Evolutionary conservation across 1,140 invertebrate genomes (phyloP), one percentile per base, ranked within the genome.

Genomic region (Vanessa tameamea): DNA sequence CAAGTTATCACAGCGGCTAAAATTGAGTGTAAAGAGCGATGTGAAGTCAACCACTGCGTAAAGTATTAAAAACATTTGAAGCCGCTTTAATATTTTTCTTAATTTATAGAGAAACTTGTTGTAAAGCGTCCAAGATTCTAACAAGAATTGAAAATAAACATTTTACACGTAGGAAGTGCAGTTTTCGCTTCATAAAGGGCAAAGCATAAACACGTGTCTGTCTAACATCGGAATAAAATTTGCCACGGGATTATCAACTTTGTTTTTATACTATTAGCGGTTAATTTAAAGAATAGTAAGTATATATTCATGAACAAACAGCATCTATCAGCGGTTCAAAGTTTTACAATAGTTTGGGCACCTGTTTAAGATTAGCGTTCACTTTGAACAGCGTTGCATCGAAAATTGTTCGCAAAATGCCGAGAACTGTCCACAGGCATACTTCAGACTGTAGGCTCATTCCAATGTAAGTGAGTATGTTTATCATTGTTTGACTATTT

Each of bases 371-470:
- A 82, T 92, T 92, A 67, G 89, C 82, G 69, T 92, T 92, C 37
- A 92, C 88, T 90, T 91, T 90, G 76, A 92, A 92, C 20, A 91
- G 83, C 15, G 89, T 91, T 3, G 88, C 91, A 69, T 92, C 91
- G 68, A 92, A 92, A 55, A 91, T 90, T 2, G 86, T 91, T 31
- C 89, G 76, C 64, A 92, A 57, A 15, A 92, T 82, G 0, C 91
- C 91, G 47, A 92, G 71, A 4, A 92, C 63, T 3, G 87, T 90
- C 90, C 90, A 92, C 59, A 92, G 37, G 63, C 89, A 92, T 6
- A 92, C 85, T 77, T 92, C 91, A 1, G 85, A 86, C 65, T 89
- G 89, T 63, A 89, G 74, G 72, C 77, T 85, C 83, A 92, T 84
- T 47, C 91, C 89, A 13, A 88, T 72, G 55, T 92, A 92, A 13